These are phyloP conservation scores for Slavum lentiscoides DNA, from an alignment of 2,888 invertebrate genomes.

Conservation along the genomic window DNA sequence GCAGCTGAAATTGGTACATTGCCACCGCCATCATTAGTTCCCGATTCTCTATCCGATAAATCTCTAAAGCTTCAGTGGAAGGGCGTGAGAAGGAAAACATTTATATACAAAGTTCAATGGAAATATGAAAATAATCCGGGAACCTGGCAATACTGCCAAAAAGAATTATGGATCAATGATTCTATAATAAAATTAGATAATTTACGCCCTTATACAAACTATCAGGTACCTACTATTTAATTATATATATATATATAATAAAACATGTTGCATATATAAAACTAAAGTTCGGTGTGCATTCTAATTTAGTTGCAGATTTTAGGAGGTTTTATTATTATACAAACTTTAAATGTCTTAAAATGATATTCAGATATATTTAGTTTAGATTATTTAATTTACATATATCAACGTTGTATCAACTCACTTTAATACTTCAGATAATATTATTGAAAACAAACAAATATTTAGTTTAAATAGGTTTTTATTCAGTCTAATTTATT, in stretches of 20 bases:
- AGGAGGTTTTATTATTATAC: too few relatives aligned
- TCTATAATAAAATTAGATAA: conserved; percentile 74
- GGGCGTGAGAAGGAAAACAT: conserved; percentile 59
- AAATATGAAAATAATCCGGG: conserved; percentile 71
- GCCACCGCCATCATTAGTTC: conserved; percentile 75
- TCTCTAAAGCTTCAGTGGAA: conserved; percentile 81
- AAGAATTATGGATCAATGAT: conserved; percentile 68
- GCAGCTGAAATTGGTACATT: conserved; percentile 71
- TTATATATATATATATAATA: background rate
- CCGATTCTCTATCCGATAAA: conserved; percentile 75
- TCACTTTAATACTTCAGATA: too few relatives aligned
- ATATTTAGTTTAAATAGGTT: too few relatives aligned
- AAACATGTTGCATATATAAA: background rate
- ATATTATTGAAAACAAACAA: too few relatives aligned
- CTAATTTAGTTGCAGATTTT: too few relatives aligned
- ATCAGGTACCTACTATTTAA: conserved; percentile 68
- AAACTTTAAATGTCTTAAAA: too few relatives aligned
- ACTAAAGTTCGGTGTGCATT: background rate
- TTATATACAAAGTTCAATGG: conserved; percentile 72
- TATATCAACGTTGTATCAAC: too few relatives aligned
- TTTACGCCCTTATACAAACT: conserved; percentile 85
- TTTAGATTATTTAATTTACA: too few relatives aligned
- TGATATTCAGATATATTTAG: too few relatives aligned
- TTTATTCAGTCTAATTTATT: too few relatives aligned
- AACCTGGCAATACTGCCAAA: conserved; percentile 82